Conservation (phyloP, 2,797 vertebrate genomes). For the Melanotaenia parkinsoni region DNA sequence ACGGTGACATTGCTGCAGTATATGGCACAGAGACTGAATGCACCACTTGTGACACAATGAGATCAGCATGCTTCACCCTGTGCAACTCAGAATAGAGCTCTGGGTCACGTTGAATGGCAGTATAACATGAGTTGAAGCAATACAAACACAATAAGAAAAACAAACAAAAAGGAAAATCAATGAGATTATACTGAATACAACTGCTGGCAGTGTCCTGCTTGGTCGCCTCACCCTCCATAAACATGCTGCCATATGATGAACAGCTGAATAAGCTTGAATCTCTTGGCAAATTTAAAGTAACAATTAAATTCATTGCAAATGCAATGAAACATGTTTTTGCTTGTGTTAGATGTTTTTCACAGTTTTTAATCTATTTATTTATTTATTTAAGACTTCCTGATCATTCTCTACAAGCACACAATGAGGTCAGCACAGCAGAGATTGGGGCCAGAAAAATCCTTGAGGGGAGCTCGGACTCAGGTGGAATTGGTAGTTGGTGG, state of each 20-base stretch:
- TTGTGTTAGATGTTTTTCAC: constrained; percentile 11
- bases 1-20: constrained; percentile 12
- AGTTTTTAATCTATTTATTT: not conserved
- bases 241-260: constrained; percentile 31
- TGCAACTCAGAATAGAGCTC: not conserved
- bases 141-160: constrained; percentile 45
- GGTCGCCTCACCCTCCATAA: not conserved
- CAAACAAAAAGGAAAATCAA: constrained; percentile 35
- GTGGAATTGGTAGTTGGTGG: constrained; percentile 3
- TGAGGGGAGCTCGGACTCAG: constrained; percentile 4
- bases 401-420: constrained; percentile 6
- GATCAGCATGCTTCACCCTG: constrained; percentile 30
- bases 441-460: constrained; percentile 6
- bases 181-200: constrained; percentile 9
- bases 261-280: constrained; percentile 28
- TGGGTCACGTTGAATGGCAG: constrained; percentile 16
- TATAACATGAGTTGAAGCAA: constrained; percentile 26
- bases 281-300: constrained; percentile 38
- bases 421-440: constrained; percentile 6
- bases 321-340: constrained; percentile 45
- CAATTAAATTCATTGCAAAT: constrained; percentile 25
- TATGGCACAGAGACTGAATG: constrained; percentile 3
- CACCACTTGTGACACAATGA: constrained; percentile 61
- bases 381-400: not conserved
- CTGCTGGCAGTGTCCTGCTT: constrained; percentile 12